phyloP scores from a whole-genome alignment of 2,113 vertebrate genomes.

The Chloropsis cyanopogon region DNA sequence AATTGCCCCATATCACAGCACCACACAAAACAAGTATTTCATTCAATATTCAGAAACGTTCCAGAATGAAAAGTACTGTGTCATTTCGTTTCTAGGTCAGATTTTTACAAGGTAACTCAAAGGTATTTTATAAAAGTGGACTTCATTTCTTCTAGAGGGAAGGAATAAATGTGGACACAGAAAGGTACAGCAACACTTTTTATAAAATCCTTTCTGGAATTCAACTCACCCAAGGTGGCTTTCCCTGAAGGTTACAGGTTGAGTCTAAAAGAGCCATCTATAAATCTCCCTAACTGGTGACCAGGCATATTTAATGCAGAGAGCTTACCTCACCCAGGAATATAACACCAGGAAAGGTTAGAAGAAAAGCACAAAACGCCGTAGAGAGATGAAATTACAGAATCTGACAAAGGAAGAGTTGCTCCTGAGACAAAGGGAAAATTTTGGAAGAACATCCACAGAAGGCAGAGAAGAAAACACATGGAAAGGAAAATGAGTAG shows the following conservation, averaged over 20 bases:
- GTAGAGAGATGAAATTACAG: neutral
- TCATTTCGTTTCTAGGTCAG: neutral
- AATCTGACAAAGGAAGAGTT: neutral
- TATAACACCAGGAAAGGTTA: neutral
- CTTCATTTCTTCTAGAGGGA: neutral
- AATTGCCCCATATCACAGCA: neutral
- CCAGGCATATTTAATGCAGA: neutral
- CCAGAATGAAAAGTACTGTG: neutral
- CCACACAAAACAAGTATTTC: neutral
- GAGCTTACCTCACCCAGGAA: neutral
- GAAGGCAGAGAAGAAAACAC: neutral
- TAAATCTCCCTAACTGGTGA: neutral
- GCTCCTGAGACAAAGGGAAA: neutral
- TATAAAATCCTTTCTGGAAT: neutral
- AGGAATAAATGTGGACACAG: neutral
- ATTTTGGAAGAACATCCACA: neutral
- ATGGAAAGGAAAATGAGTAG: neutral
- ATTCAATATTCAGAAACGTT: neutral
- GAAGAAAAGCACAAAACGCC: neutral
- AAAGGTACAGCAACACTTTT: neutral
- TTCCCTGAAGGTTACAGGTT: neutral
- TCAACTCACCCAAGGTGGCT: neutral
- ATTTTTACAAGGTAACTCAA: neutral
- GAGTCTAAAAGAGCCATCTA: neutral
- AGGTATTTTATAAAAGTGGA: neutral